phyloP scores from a whole-genome alignment of 2,888 invertebrate genomes.

The Tenthredo amoena region DNA sequence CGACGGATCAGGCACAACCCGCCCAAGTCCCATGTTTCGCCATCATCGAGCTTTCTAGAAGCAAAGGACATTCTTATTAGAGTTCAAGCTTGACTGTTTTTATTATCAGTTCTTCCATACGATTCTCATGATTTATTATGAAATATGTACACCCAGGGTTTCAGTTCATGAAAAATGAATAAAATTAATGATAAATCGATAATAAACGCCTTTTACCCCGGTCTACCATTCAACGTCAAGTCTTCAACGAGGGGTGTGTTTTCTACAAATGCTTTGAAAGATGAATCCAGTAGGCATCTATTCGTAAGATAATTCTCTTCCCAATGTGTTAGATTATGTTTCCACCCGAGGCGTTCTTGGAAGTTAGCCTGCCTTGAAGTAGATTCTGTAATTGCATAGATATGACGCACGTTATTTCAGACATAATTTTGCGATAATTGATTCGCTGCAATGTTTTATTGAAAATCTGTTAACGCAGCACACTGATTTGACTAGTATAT shows the following conservation, averaged over 20 bases:
- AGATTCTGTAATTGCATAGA: background rate
- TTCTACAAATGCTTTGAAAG: background rate
- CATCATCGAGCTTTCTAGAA: background rate
- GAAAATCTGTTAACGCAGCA: background rate
- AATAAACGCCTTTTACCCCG: background rate
- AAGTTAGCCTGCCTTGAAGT: background rate
- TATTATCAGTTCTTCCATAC: background rate
- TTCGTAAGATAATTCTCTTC: background rate
- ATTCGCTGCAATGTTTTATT: background rate
- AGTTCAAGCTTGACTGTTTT: background rate
- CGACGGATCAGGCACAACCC: background rate
- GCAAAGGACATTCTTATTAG: background rate
- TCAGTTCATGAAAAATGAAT: background rate
- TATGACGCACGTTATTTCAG: background rate
- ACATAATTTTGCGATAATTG: background rate
- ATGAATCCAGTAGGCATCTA: background rate
- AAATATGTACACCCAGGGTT: no score
- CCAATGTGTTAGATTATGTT: background rate
- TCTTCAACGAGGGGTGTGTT: background rate
- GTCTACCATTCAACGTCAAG: slow-evolving; percentile 16
- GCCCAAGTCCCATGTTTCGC: slow-evolving; percentile 13
- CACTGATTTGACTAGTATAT: background rate
- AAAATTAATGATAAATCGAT: background rate
- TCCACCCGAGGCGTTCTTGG: background rate
- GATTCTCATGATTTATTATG: background rate